Evolutionary conservation across 2,797 vertebrate species (phyloP), one percentile per base, ranked within the genome.

Genomic region (Australoheros facetus): DNA sequence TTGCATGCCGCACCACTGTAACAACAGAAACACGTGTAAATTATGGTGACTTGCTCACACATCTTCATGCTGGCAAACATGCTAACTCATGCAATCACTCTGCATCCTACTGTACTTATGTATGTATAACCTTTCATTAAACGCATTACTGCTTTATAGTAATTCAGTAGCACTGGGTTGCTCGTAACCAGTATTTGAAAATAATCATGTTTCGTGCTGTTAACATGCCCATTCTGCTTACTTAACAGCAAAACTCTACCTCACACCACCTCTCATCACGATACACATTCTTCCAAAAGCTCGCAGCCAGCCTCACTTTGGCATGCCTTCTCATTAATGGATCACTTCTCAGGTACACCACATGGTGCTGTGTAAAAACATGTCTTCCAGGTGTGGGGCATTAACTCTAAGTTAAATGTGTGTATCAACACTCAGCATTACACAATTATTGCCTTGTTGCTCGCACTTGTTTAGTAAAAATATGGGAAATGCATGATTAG

Each of bases 331-430:
- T 59, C 57, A 80, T 30, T 80, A 74, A 82, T 74, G 34, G 64
- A 80, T 80, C 66, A 81, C 86, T 84, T 82, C 56, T 53, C 39
- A 82, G 56, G 42, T 77, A 73, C 32, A 19, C 78, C 72, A 81
- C 83, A 82, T 79, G 83, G 70, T 80, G 74, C 56, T 54, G 55
- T 60, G n/a, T 70, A 78, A 81, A 73, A 83, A 71, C 51, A 48
- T n/a, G 64, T 73, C 64, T 85, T 86, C 84, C 85, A 87, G 79
- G 82, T 89, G 84, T 71, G 23, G 11, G n/a, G 17, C 7, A 82
- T 85, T 84, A 82, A 57, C 32, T 53, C 28, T 6, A 12, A 32
- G 82, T 83, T 78, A 82, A 73, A 48, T 66, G 32, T 34, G 32
- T 51, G 30, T 42, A 32, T 62, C 12, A 59, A 14, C 75, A 42